Percentiles rank a stretch among this genome's conserved stretches.
Conservation (phyloP, 2,113 vertebrate genomes). For the Corvus hawaiiensis region DNA sequence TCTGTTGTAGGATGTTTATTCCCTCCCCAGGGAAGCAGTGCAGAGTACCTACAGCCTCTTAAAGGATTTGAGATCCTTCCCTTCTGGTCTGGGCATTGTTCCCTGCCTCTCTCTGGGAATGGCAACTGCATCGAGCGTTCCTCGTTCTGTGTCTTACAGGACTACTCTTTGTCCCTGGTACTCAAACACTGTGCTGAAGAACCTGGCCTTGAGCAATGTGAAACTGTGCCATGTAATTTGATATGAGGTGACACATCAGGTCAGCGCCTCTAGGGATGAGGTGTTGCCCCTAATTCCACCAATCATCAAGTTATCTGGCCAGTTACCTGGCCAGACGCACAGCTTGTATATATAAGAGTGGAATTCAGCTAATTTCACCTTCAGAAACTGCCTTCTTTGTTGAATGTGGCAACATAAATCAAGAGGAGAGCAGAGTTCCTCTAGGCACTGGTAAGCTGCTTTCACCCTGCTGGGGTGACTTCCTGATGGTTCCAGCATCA, state of each 20-base stretch:
- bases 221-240: rapidly evolving
- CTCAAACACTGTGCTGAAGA: background rate
- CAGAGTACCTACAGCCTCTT: background rate
- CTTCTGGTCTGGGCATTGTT: too few species aligned
- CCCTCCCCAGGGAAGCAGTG: background rate
- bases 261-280: background rate
- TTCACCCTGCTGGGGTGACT: background rate
- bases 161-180: background rate
- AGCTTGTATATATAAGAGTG: background rate
- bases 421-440: background rate
- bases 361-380: background rate
- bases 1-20: background rate
- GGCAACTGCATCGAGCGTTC: rapidly evolving
- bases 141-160: background rate
- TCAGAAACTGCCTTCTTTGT: background rate
- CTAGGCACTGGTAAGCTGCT: background rate
- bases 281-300: background rate
- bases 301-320: too few species aligned
- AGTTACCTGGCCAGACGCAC: background rate
- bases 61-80: background rate
- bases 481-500: background rate
- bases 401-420: background rate
- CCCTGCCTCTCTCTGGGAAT: background rate
- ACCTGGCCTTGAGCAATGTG: background rate
- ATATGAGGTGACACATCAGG: too few species aligned